These are phyloP conservation scores for Drosophila azteca DNA, from an alignment of 1,140 invertebrate species.

Conservation along the genomic window DNA sequence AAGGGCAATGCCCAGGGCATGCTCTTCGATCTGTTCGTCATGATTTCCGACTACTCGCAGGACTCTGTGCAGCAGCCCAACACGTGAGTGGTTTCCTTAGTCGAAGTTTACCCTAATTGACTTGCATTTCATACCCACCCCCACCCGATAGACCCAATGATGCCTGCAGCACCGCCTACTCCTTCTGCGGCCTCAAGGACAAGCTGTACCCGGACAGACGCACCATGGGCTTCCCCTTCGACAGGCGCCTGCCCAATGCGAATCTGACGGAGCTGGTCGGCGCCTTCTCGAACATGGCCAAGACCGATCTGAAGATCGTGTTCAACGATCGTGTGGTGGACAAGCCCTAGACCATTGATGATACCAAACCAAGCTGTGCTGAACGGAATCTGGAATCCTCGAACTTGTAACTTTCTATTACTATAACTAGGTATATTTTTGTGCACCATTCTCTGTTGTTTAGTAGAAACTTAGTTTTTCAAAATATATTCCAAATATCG, in stretches of 20 bases:
- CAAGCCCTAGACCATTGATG: conserved; percentile 11
- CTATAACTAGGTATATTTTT: neutral
- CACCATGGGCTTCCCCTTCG: conserved; percentile 90
- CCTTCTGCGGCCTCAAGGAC: conserved; percentile 88
- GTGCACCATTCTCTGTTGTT: conserved; percentile 12
- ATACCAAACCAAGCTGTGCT: neutral
- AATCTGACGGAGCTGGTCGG: conserved; percentile 85
- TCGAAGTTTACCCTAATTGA: neutral
- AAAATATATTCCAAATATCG: neutral
- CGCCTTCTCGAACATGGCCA: conserved; percentile 85
- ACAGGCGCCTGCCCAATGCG: conserved; percentile 85
- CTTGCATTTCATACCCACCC: neutral
- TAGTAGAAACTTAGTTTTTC: conserved; percentile 1
- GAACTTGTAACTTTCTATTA: neutral
- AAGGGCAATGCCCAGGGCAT: conserved; percentile 84
- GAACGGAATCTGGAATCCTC: neutral
- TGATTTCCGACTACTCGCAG: conserved; percentile 84
- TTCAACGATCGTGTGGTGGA: conserved; percentile 67
- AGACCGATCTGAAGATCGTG: conserved; percentile 85
- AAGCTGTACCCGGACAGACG: conserved; percentile 87
- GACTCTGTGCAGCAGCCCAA: conserved; percentile 86
- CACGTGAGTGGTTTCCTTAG: conserved; percentile 46
- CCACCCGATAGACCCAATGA: conserved; percentile 42
- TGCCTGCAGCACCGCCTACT: conserved; percentile 87
- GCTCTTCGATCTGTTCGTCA: conserved; percentile 84